phyloP scores from a whole-genome alignment of 2,888 invertebrate species.

The Lottia gigantea region DNA sequence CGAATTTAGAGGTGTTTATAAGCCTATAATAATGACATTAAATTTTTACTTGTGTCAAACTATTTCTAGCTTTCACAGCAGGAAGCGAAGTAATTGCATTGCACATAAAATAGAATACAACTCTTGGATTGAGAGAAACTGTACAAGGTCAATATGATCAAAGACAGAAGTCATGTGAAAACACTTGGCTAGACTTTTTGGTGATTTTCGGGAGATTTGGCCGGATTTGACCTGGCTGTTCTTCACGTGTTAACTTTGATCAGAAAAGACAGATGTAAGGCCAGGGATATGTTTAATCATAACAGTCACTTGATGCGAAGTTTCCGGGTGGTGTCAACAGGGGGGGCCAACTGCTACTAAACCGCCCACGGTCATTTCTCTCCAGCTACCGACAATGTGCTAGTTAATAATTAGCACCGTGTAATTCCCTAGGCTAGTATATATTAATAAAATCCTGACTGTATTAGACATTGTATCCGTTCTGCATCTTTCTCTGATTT shows the following conservation, averaged over 20 bases:
- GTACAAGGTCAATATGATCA: too few relatives aligned
- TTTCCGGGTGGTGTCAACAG: slow-evolving; percentile 5
- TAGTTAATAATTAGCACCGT: not conserved
- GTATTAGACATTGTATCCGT: not conserved
- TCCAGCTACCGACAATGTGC: not conserved
- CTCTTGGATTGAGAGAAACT: too few relatives aligned
- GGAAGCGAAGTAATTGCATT: too few relatives aligned
- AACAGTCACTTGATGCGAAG: slow-evolving; percentile 6
- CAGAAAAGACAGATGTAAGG: not conserved
- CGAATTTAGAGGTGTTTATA: too few relatives aligned
- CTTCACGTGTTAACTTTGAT: not conserved
- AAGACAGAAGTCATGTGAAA: too few relatives aligned
- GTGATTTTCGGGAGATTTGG: not conserved
- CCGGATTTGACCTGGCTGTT: slow-evolving; percentile 8
- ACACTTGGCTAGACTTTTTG: not conserved
- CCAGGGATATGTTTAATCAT: not conserved
- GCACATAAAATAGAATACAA: too few relatives aligned
- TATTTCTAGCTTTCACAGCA: too few relatives aligned
- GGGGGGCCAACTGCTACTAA: slow-evolving; percentile 9
- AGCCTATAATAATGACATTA: too few relatives aligned
- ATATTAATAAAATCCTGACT: not conserved
- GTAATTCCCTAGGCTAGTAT: not conserved
- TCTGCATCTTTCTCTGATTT: not conserved
- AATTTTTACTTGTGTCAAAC: too few relatives aligned
- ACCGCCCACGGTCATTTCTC: slow-evolving; percentile 1